Conservation (phyloP, 2,888 invertebrate species). For the Octodonta nipae region DNA sequence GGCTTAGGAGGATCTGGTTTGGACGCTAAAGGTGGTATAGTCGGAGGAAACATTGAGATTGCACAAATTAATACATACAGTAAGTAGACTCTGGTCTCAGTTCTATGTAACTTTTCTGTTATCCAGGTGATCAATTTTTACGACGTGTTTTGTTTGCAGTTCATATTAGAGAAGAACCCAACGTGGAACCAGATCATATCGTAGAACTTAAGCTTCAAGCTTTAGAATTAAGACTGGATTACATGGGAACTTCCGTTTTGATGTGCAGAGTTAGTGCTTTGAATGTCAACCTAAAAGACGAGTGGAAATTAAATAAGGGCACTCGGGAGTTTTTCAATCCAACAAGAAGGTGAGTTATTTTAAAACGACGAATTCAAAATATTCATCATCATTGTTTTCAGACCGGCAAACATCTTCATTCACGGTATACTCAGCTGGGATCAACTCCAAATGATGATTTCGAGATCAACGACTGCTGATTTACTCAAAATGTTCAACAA, state of each 20-base stretch:
- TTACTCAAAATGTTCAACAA: conserved; percentile 92
- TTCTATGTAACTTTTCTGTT: not conserved
- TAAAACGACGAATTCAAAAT: not conserved
- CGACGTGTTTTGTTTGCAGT: conserved; percentile 42
- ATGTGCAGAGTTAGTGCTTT: conserved; percentile 79
- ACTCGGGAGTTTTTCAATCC: conserved; percentile 44
- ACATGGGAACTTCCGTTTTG: conserved; percentile 94
- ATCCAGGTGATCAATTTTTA: not conserved
- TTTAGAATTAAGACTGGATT: conserved; percentile 82
- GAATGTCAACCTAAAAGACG: conserved; percentile 68
- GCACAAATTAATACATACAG: conserved; percentile 75
- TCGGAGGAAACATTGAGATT: conserved; percentile 88
- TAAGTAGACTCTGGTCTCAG: conserved; percentile 29
- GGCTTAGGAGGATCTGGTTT: conserved; percentile 80
- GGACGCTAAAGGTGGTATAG: conserved; percentile 94
- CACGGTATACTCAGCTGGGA: conserved; percentile 91
- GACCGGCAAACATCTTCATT: conserved; percentile 80
- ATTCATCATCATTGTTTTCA: conserved; percentile 22
- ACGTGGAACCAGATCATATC: conserved; percentile 67
- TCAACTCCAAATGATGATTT: conserved; percentile 91
- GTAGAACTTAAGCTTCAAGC: conserved; percentile 70
- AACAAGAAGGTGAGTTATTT: conserved; percentile 45
- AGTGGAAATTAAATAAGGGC: conserved; percentile 61
- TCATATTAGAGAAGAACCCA: conserved; percentile 79
- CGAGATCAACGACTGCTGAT: conserved; percentile 92